Evolutionary conservation across 2,113 vertebrate genomes (phyloP), one percentile per base, ranked within the genome.

Genomic region (Ceyx margarethae): DNA sequence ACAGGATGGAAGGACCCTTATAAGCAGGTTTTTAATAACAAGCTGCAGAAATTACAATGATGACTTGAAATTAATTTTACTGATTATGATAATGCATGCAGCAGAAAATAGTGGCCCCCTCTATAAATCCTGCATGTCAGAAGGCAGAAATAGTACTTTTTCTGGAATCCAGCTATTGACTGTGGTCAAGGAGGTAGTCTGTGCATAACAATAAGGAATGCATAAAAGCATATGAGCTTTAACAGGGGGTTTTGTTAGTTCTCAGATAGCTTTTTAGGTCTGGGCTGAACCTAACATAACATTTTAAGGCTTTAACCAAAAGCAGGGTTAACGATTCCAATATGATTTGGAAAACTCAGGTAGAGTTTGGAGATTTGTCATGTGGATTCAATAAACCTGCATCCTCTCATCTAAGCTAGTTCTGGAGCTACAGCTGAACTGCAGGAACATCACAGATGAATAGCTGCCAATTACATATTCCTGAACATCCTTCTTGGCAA

Each of bases 401-500:
- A 9, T 33, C 61, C 57, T 65, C 50, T 53, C 45, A 1, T 46
- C 5, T 0, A 31, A 51, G 78, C 22, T 45, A 25, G 48, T 64
- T 74, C 82, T 85, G 67, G 67, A 37, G 68, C 93, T 43, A 4
- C n/a, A 15, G 48, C 72, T 65, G 81, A 76, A 23, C 1, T 58
- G 60, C 23, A 43, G 72, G n/a, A 73, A 65, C 54, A 22, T 53
- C 54, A 23, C 33, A 12, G 15, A 74, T 35, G 56, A 71, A n/a
- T 21, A 73, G 74, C 40, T 91, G 76, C 66, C 87, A 56, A 8
- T 88, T 89, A 42, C 8, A 25, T 53, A 65, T 92, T 89, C 82
- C 61, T 85, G 50, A 82, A 37, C 61, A 45, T 61, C 57, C 92
- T 91, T 84, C 89, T 40, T 66, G 57, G 40, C 53, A 84, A 81